Conservation (phyloP, 2,797 vertebrate genomes). For the Denticeps clupeoides region DNA sequence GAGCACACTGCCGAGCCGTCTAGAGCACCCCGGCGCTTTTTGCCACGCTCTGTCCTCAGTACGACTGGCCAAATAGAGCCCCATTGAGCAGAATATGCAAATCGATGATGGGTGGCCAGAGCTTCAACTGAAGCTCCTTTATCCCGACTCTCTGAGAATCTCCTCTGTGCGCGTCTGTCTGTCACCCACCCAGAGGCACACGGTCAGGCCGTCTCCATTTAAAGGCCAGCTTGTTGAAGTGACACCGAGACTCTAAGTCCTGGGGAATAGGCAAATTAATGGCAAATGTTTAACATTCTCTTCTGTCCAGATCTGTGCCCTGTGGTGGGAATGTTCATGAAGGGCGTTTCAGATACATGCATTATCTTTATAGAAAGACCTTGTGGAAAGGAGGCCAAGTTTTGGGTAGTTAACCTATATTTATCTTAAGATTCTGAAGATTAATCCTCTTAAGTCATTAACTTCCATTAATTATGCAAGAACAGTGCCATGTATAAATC, state of each 20-base stretch:
- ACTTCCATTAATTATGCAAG: not conserved
- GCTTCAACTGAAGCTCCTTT: constrained; percentile 15
- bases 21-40: not conserved
- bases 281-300: not conserved
- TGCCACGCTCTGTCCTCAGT: constrained; percentile 9
- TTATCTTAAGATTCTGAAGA: not conserved
- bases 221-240: not conserved
- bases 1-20: not conserved
- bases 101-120: constrained; percentile 10
- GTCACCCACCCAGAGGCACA: constrained; percentile 5
- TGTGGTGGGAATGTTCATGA: no score
- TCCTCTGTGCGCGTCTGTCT: constrained; percentile 14
- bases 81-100: constrained; percentile 26
- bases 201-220: constrained; percentile 3
- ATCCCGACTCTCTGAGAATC: constrained; percentile 13
- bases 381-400: not conserved
- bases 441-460: no score
- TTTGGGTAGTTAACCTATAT: not conserved
- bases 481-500: not conserved
- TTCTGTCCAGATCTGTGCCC: not conserved
- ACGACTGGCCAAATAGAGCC: constrained; percentile 17
- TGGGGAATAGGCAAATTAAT: not conserved
- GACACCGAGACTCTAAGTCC: not conserved
- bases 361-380: not conserved
- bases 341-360: not conserved